Evolutionary conservation across 2,797 vertebrate species (phyloP), one percentile per base, ranked within the genome.

Genomic region (Limosa lapponica): DNA sequence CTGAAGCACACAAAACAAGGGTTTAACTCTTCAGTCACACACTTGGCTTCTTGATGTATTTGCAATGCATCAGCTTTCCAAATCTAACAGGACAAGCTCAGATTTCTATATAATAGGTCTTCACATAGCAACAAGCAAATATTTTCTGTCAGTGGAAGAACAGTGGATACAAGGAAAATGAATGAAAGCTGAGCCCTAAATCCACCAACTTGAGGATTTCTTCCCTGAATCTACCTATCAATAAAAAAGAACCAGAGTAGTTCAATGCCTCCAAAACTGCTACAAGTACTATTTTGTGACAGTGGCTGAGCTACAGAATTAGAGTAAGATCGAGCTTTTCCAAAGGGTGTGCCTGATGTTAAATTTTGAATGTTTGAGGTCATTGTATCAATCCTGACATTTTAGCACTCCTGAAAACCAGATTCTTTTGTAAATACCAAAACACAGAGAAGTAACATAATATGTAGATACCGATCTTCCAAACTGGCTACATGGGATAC

Each of bases 41-140:
- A 32, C 14, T 83, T 74, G 43, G 37, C 34, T 83, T 87, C 69
- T 80, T 69, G 37, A 52, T 32, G 16, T 82, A 64, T 66, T 43
- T 82, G 48, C 24, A 80, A 51, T 37, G 23, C 32, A 75, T 75
- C 58, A 71, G 19, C 43, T 37, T 75, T 86, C 49, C 27, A 75
- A 52, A 23, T 37, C 25, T 51, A 83, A 51, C 3, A 61, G 8
- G 36, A n/a, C 19, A 88, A 82, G 55, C 49, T 81, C 70, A 88
- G 41, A 71, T 84, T 84, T 91, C 73, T 41, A 19, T 48, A 17
- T 43, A 88, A 57, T 28, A 86, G 11, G 19, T 75, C n/a, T 87
- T 93, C 51, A 75, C 73, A 55, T 54, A 92, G 82, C 83, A 95
- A 91, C 92, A 90, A 86, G 58, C 16, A 95, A 94, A 72, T 90